Evolutionary conservation across 1,140 invertebrate genomes (phyloP).

Genomic region (Orchestia grillus): DNA sequence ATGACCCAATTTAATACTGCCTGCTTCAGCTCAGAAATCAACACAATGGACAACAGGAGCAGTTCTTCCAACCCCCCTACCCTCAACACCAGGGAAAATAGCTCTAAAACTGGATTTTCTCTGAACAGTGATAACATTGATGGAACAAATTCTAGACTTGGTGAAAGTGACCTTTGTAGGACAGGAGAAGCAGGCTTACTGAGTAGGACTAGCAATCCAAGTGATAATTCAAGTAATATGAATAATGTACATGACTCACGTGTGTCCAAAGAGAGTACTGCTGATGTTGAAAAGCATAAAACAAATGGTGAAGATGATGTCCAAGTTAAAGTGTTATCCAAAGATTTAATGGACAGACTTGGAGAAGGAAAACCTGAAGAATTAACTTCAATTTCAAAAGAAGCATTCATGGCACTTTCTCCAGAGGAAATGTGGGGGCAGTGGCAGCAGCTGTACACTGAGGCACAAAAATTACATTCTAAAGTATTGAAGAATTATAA

Average conservation of each 20-base stretch:
- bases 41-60: background rate
- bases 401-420: slow-evolving; percentile 2
- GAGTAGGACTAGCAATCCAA: background rate
- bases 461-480: background rate
- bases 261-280: background rate
- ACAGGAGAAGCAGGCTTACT: background rate
- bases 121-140: background rate
- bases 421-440: slow-evolving; percentile 33
- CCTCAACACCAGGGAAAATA: background rate
- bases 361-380: slow-evolving; percentile 5
- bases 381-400: slow-evolving; percentile 1
- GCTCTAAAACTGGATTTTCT: background rate
- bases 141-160: background rate
- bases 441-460: background rate
- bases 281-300: background rate
- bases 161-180: background rate
- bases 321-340: background rate
- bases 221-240: background rate
- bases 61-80: background rate
- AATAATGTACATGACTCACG: background rate
- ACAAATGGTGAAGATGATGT: slow-evolving; percentile 1
- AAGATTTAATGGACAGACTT: background rate
- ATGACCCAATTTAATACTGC: background rate
- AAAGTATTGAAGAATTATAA: background rate
- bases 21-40: background rate